Conservation (phyloP, 2,113 vertebrate genomes). For the Vimba vimba region DNA sequence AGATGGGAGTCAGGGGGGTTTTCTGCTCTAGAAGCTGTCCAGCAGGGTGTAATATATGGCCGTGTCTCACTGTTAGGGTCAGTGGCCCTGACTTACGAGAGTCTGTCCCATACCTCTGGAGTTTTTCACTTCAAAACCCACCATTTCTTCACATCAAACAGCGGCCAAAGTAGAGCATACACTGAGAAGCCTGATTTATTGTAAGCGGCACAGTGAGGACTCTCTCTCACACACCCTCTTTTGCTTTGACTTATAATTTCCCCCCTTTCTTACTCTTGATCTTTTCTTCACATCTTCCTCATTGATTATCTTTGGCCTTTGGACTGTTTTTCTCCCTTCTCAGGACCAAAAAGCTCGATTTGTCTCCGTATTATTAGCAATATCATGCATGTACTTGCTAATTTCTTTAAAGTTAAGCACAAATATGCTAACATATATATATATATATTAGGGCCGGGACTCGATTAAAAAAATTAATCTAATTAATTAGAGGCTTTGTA, state of each 20-base stretch:
- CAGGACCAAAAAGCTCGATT: constrained; percentile 20
- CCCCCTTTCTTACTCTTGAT: constrained; percentile 40
- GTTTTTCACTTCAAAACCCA: constrained; percentile 97
- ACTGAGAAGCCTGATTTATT: constrained; percentile 90
- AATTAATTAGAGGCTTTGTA: too few species aligned
- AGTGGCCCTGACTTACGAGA: constrained; percentile 86
- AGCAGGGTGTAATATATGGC: constrained; percentile 84
- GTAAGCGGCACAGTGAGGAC: constrained; percentile 81
- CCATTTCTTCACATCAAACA: constrained; percentile 94
- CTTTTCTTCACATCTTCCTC: constrained; percentile 39
- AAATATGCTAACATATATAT: neutral
- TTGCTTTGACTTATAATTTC: constrained; percentile 29
- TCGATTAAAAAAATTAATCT: too few species aligned
- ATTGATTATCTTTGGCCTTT: constrained; percentile 39
- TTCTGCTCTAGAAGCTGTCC: constrained; percentile 81
- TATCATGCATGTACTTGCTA: neutral
- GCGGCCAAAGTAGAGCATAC: constrained; percentile 85
- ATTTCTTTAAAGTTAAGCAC: neutral
- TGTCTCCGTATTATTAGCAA: constrained; percentile 24
- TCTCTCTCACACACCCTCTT: constrained; percentile 49
- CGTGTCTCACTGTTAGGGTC: constrained; percentile 91
- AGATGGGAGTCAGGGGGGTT: constrained; percentile 77
- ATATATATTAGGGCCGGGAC: too few species aligned
- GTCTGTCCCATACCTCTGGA: constrained; percentile 94
- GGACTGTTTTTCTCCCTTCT: constrained; percentile 8